Base-by-base conservation (phyloP, 2,888 invertebrate species). In the Sphaerophoria taeniata region DNA sequence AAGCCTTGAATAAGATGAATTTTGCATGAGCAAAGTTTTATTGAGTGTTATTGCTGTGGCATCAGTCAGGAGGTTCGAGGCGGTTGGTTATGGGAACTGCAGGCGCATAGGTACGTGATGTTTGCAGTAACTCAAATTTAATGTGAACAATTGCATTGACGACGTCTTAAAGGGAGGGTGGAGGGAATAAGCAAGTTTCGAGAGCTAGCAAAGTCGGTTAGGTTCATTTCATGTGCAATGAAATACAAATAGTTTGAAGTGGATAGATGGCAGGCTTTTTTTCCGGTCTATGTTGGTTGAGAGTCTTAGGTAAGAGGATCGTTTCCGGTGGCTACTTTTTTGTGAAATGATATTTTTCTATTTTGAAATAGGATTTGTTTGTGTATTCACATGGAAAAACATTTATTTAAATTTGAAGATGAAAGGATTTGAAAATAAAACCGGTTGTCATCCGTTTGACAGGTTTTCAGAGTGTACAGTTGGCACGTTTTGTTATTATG, bases 1-100 rank as follows among this genome's bases (percentile, higher is more conserved):
- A 76, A 72, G 69, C 76, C 85, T 77, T 85, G 69, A 69, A 56
- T 60, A 51, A 51, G 72, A 77, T 85, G 70, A 77, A 76, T 77
- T 81, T 70, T 60, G 69, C 72, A 84, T 75, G 75, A 67, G 53
- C 33, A 45, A 47, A 55, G 63, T 70, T 47, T 58, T 31, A 70
- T 70, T 70, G 73, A 55, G 58, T 9, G 43, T 16, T 36, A 39
- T 34, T 53, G 43, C 47, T 33, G 47, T 56, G 43, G 56, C 69
- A 55, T 58, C 39, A n/a, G 49, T 12, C 14, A 4, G 39, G 11
- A 14, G 9, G 0, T 31, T 16, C 6, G 43, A 33, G 7, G 24
- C 24, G n/a, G 5, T n/a, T n/a, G 14, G 12, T 7, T 12, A 39
- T 9, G 12, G 9, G 11, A 31, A 56, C 51, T 56, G 51, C n/a